phyloP scores from a whole-genome alignment of 2,113 vertebrate species.

The Scopus umbretta region DNA sequence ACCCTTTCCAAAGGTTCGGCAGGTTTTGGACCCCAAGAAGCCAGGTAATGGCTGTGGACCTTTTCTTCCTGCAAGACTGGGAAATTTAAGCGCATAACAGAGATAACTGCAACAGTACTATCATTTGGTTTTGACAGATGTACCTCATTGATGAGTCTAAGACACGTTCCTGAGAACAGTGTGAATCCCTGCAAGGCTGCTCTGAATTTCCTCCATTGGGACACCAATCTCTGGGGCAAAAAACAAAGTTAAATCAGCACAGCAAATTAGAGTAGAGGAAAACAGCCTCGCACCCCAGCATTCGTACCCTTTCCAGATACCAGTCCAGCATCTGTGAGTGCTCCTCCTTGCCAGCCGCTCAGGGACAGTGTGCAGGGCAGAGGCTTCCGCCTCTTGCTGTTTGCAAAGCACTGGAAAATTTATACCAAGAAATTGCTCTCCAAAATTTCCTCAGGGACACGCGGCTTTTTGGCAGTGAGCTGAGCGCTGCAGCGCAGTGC shows the following conservation, averaged over 20 bases:
- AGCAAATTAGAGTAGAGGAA: not conserved
- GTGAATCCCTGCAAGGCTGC: not conserved
- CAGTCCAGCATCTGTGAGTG: not conserved
- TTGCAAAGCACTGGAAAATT: not conserved
- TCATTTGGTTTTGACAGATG: not conserved
- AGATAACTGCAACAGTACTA: not conserved
- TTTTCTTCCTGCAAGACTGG: not conserved
- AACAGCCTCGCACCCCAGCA: accelerated
- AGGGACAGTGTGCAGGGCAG: not conserved
- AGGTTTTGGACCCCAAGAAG: not conserved
- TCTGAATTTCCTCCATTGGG: not conserved
- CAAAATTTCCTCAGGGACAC: not conserved
- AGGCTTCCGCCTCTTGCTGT: not conserved
- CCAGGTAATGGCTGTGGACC: not conserved
- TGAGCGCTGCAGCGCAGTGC: accelerated
- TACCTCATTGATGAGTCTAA: not conserved
- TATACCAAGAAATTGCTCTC: not conserved
- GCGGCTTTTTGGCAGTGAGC: accelerated
- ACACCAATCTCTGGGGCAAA: not conserved
- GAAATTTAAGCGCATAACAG: not conserved
- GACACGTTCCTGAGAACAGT: not conserved
- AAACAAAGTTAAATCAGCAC: not conserved
- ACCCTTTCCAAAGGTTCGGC: not conserved
- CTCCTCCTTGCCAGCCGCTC: not conserved
- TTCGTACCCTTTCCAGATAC: not conserved